Evolutionary conservation across 2,113 vertebrate genomes (phyloP).

Genomic region (Agapornis roseicollis): DNA sequence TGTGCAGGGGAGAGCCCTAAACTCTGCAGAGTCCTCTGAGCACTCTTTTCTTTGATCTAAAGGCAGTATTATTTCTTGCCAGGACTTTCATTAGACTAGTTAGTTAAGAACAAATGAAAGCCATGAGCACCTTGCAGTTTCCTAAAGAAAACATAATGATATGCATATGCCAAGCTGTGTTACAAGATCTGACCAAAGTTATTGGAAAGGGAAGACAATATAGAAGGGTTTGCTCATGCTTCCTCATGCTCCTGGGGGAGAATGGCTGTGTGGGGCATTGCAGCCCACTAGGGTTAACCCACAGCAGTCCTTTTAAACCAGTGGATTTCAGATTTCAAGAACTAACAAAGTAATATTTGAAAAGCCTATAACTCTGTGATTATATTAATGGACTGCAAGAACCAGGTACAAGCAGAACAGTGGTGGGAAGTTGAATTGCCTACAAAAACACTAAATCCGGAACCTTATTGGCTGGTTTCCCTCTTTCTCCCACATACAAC

Average conservation of each 20-base stretch:
- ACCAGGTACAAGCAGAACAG: not conserved
- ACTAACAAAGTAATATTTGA: not conserved
- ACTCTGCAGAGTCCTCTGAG: not conserved
- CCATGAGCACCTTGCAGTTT: not conserved
- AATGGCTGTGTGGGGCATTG: not conserved
- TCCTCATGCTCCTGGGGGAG: not conserved
- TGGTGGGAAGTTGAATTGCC: not conserved
- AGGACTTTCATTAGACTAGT: not conserved
- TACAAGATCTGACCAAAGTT: not conserved
- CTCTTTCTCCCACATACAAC: not conserved
- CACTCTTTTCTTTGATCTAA: not conserved
- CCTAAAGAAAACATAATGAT: not conserved
- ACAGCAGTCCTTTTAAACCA: not conserved
- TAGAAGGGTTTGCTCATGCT: not conserved
- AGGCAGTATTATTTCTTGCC: not conserved
- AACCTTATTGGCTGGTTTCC: not conserved
- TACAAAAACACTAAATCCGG: not conserved
- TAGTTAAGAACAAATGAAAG: not conserved
- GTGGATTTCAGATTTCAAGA: not conserved
- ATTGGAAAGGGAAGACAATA: not conserved
- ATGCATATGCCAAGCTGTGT: not conserved
- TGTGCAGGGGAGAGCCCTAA: fast-evolving
- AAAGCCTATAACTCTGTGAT: not conserved
- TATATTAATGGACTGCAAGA: not conserved
- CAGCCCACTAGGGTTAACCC: not conserved